Percentiles rank a stretch among this genome's conserved stretches.
Conservation (phyloP, 2,797 vertebrate species). For the Gallinago nigripennis region DNA sequence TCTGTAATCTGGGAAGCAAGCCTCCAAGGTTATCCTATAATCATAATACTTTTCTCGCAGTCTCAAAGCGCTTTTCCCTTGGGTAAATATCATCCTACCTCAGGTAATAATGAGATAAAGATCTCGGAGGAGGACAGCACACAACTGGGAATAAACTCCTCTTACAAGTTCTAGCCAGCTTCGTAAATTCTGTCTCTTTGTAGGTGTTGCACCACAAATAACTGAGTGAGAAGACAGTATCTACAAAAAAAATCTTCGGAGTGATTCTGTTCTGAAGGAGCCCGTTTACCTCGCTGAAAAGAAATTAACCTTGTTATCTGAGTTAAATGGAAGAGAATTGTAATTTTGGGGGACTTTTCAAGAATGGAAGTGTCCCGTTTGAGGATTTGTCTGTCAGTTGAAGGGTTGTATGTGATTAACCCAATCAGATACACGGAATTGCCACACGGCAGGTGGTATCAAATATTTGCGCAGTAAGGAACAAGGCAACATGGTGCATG, state of each 20-base stretch:
- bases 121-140: not conserved
- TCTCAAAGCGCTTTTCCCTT: not conserved
- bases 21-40: not conserved
- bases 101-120: not conserved
- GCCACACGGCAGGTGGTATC: not conserved
- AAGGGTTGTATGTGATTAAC: not conserved
- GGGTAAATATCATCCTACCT: not conserved
- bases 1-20: not conserved
- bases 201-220: not conserved
- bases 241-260: not conserved
- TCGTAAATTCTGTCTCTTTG: not conserved
- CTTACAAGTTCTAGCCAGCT: not conserved
- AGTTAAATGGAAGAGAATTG: not conserved
- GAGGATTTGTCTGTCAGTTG: not conserved
- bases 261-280: not conserved
- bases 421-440: not conserved
- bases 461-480: not conserved
- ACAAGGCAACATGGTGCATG: not conserved
- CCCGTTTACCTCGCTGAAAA: not conserved
- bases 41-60: not conserved
- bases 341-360: slow-evolving; percentile 25
- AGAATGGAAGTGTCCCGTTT: slow-evolving; percentile 27
- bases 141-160: not conserved
- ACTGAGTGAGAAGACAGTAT: not conserved
- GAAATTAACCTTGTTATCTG: not conserved